Base-by-base conservation (phyloP, 2,888 invertebrate genomes). In the Trimorus sp. region DNA sequence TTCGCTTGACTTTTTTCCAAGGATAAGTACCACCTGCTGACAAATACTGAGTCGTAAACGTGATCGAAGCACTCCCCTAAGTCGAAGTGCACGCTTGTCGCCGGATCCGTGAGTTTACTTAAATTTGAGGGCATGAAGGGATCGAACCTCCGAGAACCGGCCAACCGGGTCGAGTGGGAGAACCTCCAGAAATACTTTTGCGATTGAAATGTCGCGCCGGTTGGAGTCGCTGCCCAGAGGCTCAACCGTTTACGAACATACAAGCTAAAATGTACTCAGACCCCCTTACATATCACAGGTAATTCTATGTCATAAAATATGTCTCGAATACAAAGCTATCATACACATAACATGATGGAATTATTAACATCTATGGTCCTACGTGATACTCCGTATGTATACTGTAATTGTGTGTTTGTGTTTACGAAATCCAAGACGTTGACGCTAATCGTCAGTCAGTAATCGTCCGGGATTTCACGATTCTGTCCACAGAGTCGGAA, bases 261-360 rank as follows among this genome's bases (percentile, higher is more conserved):
- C 60, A 76, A 79, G 73, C 68, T 81, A 70, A 76, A 81, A 73
- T 76, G 62, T 81, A 73, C 76, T 73, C 68, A 76, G 76, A 81
- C 81, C 81, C 80, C 81, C 81, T 83, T 82, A 77, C 88, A 90
- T 91, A 91, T 91, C 91, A 91, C 91, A 91, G 91, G 89, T 89
- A 89, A 91, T 88, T 88, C 87, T 87, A 86, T 86, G 86, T 84
- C 86, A 87, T 88, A 89, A 89, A 85, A 89, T 89, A 88, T 87
- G 86, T 87, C 73, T 80, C 60, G 69, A 83, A 80, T 80, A 74
- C 69, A 83, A 80, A 83, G 74, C 79, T 71, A 79, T 83, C 60
- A 74, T 79, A 79, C 79, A 79, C 68, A 83, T 83, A 79, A 75
- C 69, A 77, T 81, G 45, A 69, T 62, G 73, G 26, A 76, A 77